Base-by-base conservation (phyloP, 2,888 invertebrate species). In the Ariolimax columbianus region DNA sequence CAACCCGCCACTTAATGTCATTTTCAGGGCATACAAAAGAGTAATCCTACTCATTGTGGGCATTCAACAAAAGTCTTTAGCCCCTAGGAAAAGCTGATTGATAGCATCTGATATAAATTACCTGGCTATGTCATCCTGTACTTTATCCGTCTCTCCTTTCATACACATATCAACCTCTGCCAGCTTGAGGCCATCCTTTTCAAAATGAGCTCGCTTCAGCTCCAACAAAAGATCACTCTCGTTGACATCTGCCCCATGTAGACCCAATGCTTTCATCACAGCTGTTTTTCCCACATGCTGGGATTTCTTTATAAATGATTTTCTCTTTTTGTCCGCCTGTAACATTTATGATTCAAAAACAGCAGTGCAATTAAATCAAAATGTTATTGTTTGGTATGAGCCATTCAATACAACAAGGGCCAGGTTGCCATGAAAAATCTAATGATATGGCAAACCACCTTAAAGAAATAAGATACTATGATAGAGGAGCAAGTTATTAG, bases 51-150 rank as follows among this genome's bases (percentile, higher is more conserved):
- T n/a, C n/a, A n/a, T n/a, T n/a, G n/a, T n/a, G n/a, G n/a, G n/a
- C n/a, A n/a, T n/a, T n/a, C n/a, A n/a, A n/a, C n/a, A n/a, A n/a
- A n/a, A n/a, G n/a, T n/a, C n/a, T n/a, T n/a, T n/a, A n/a, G n/a
- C n/a, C n/a, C n/a, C n/a, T n/a, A n/a, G n/a, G n/a, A n/a, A n/a
- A n/a, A n/a, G n/a, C n/a, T n/a, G n/a, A n/a, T n/a, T n/a, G n/a
- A n/a, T 14, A 9, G 47, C 47, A 47, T 14, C 6, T 47, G 9
- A 36, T 14, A 55, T 14, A 78, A 66, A 73, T 93, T 92, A 96
- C 96, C 96, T 97, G 92, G 98, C 98, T 84, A 99, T 98, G 73
- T 97, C 96, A 92, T 99, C 98, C 80, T 98, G 98, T 90, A 96
- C 97, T 7, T 96, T 95, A 93, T 98, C 97, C 70, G 98, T 95